These are phyloP conservation scores for Sitobion miscanthi DNA, from an alignment of 1,140 invertebrate species.

Conservation along the genomic window DNA sequence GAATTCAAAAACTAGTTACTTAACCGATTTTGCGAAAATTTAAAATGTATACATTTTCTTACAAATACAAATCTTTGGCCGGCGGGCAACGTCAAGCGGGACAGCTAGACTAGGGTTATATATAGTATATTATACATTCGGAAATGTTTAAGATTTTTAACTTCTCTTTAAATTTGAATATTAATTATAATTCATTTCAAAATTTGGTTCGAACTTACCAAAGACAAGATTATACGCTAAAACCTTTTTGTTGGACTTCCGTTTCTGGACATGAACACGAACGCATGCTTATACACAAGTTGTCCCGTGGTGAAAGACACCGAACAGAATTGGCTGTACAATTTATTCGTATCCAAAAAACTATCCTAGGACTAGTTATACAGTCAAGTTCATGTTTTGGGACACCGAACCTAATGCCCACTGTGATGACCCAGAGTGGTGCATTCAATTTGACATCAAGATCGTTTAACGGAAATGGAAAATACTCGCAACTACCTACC, in stretches of 20 bases:
- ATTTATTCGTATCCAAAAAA: neutral
- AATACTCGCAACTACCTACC: too few species aligned
- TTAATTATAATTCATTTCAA: neutral
- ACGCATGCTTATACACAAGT: conserved; percentile 21
- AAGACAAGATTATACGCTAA: too few species aligned
- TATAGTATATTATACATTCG: too few species aligned
- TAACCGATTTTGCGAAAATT: too few species aligned
- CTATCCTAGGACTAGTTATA: neutral
- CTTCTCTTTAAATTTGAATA: neutral
- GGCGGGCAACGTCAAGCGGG: too few species aligned
- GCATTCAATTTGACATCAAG: conserved; percentile 16
- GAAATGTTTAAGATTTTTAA: neutral
- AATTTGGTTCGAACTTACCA: neutral
- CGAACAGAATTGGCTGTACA: neutral
- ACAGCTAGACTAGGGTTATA: too few species aligned
- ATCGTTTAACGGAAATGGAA: neutral
- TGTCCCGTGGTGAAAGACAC: neutral
- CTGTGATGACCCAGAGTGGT: neutral
- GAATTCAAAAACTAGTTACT: too few species aligned
- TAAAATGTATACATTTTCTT: too few species aligned
- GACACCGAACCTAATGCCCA: neutral
- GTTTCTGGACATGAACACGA: conserved; percentile 38
- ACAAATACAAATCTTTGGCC: too few species aligned
- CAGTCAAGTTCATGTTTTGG: conserved; percentile 20
- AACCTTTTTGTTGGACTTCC: neutral